Evolutionary conservation across 2,113 vertebrate genomes (phyloP), one percentile per base, ranked within the genome.

Genomic region (Ceyx melanurus): DNA sequence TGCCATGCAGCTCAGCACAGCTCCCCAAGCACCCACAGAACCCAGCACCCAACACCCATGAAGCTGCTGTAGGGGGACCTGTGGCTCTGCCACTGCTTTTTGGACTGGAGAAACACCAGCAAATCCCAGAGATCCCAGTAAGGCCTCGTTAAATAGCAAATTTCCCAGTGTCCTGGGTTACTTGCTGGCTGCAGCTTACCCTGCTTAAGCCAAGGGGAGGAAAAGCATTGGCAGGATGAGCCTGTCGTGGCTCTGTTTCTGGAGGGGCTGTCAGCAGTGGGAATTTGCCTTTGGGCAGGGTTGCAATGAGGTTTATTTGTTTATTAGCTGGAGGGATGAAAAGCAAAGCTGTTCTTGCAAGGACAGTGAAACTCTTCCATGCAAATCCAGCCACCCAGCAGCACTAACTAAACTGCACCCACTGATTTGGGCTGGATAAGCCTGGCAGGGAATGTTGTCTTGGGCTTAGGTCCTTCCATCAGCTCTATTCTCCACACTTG

Each of bases 21-120:
- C 73, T 64, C 62, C 68, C 48, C 35, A 11, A 4, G 15, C 35
- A 60, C 58, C 20, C 50, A 18, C 28, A 10, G 65, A 42, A 31
- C 13, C 2, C 0, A 33, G n/a, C 29, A 23, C 8, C 29, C 26
- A 18, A 10, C 54, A 9, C 40, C 51, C 26, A 5, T 6, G 3
- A 56, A 31, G n/a, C 1, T 48, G 25, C 61, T 70, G 11, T 31
- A 25, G 18, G 21, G 37, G 29, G 17, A 21, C 16, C 66, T 42
- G 28, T 72, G 71, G 26, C 35, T 60, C 72, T 70, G n/a, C 4
- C 6, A 3, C 35, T 31, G 37, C 5, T 68, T 60, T 61, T 16
- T 25, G 23, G 53, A 7, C 18, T 65, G 50, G 28, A 64, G 23
- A 72, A 87, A 28, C 35, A 22, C 68, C 73, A 13, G 16, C 11